These are phyloP conservation scores for Electrophaes corylata DNA, from an alignment of 2,888 invertebrate species.

Conservation along the genomic window DNA sequence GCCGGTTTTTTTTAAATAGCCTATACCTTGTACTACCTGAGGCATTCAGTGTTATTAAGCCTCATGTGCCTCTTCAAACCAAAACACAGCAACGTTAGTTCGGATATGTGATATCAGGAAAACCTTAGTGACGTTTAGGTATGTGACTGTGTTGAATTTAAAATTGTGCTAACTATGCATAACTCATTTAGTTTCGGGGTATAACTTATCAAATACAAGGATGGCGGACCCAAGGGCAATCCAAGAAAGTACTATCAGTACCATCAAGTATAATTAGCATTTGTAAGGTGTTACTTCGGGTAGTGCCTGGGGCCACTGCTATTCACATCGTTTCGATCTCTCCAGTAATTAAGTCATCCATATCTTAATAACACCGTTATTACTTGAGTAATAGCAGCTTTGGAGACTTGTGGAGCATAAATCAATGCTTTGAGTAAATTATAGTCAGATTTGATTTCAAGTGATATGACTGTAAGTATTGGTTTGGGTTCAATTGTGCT, in stretches of 20 bases:
- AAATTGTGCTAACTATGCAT: background rate
- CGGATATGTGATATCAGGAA: no score
- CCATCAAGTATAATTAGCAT: conserved; percentile 33
- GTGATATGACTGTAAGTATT: conserved; percentile 10
- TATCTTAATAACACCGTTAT: conserved; percentile 42
- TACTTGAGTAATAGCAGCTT: conserved; percentile 38
- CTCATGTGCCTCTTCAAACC: no score
- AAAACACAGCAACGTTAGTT: background rate
- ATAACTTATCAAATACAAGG: conserved; percentile 11
- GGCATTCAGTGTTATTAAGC: no score
- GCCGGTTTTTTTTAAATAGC: no score
- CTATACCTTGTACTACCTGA: no score
- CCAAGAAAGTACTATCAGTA: conserved; percentile 25
- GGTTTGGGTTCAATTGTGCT: no score
- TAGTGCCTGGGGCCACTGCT: conserved; percentile 28
- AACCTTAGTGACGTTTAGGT: background rate
- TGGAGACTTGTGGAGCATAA: conserved; percentile 29
- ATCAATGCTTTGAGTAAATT: conserved; percentile 34
- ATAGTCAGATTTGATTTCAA: conserved; percentile 11
- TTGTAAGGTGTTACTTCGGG: conserved; percentile 29
- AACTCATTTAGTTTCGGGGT: background rate
- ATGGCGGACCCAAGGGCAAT: conserved; percentile 15
- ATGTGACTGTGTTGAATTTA: no score
- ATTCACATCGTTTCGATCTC: conserved; percentile 34
- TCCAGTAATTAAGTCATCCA: conserved; percentile 41